Base-by-base conservation (phyloP, 2,797 vertebrate species). In the Sebastiscus albofasciatus region DNA sequence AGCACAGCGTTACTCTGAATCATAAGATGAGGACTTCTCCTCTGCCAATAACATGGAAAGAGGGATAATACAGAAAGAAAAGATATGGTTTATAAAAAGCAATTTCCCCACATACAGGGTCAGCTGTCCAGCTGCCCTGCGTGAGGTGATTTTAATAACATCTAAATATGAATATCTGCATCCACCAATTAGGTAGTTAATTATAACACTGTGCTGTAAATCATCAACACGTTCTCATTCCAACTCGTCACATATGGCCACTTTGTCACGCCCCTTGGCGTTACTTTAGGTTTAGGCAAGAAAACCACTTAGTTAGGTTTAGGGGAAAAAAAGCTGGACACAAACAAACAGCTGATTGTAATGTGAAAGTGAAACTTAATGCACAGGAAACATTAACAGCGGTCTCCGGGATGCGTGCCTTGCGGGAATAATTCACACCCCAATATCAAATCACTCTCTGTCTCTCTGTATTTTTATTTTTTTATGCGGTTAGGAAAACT, bases 101-200 rank as follows among this genome's bases (percentile, higher is more conserved):
- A 80, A 82, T 84, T 88, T 76, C 42, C 75, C 56, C 58, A 59
- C 72, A 79, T 31, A 70, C 24, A 31, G 56, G 16, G 46, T 49
- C 7, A 52, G 49, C 49, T 52, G 18, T 52, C 20, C 49, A 20
- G n/a, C 14, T 52, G 49, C 49, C 49, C 20, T 52, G 20, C 20
- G 20, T 52, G 49, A 52, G 49, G 49, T 52, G 49, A 52, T 52
- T n/a, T 52, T 52, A n/a, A 52, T 9, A 52, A 11, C 20, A 52
- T 52, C 20, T n/a, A n/a, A 52, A n/a, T 52, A 52, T 52, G 49
- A 52, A 52, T 52, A 10, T 52, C 49, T n/a, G 49, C 49, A 52
- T 52, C 49, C 9, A 7, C 18, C 46, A 20, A 18, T 8, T 33
- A 33, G 7, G 31, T 33, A 33, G 8, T 33, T 33, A 33, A 33